These are phyloP conservation scores for Podarcis muralis DNA, from an alignment of 2,113 vertebrate species.

Conservation along the genomic window DNA sequence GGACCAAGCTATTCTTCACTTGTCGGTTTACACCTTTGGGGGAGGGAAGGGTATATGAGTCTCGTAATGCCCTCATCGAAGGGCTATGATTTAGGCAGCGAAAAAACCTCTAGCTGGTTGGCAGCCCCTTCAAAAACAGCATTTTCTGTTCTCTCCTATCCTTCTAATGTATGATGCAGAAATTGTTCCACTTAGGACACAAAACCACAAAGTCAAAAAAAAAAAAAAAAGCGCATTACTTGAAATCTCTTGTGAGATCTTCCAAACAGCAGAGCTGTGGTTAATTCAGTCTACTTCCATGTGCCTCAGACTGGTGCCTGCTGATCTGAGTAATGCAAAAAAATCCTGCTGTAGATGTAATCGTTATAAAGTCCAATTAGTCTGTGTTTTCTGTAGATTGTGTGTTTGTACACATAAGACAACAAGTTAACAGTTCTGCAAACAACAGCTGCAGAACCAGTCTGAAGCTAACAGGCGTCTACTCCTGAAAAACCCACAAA, in stretches of 20 bases:
- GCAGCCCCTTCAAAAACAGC: neutral
- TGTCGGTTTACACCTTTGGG: neutral
- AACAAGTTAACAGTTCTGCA: slow-evolving; percentile 18
- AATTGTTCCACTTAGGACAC: neutral
- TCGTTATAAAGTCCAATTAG: neutral
- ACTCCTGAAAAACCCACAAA: neutral
- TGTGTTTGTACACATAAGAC: slow-evolving; percentile 14
- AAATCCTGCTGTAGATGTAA: neutral
- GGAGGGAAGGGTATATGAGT: neutral
- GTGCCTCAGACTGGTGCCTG: neutral
- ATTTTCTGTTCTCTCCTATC: neutral
- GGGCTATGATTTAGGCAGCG: neutral
- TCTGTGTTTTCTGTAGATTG: slow-evolving; percentile 16
- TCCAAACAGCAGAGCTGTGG: neutral
- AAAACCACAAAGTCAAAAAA: neutral
- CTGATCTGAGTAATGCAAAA: slow-evolving; percentile 1
- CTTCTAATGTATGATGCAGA: neutral
- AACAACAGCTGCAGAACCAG: slow-evolving; percentile 3
- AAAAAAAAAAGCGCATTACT: neutral
- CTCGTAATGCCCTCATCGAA: neutral
- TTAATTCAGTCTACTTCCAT: neutral
- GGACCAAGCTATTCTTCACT: neutral
- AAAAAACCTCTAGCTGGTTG: neutral
- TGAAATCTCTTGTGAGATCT: neutral
- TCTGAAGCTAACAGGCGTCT: neutral